These are phyloP conservation scores for Malurus elegans DNA, from an alignment of 2,113 vertebrate species.

Conservation along the genomic window DNA sequence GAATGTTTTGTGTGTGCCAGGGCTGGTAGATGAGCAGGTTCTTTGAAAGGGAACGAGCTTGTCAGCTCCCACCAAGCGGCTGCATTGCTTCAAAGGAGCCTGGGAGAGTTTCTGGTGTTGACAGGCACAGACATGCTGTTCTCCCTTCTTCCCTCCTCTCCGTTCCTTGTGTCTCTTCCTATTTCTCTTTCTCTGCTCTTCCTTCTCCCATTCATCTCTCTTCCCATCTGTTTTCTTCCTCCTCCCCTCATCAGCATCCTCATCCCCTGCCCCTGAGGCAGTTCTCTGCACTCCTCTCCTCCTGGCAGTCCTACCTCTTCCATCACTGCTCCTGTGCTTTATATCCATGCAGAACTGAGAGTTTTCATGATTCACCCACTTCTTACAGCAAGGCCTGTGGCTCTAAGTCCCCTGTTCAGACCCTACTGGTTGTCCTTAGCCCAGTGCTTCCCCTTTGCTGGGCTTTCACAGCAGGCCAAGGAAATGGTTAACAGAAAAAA, in stretches of 20 bases:
- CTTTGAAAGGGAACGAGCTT: slow-evolving; percentile 71
- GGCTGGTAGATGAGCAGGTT: slow-evolving; percentile 30
- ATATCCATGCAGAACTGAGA: not conserved
- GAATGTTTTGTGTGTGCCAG: slow-evolving; percentile 34
- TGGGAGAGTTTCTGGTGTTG: slow-evolving; percentile 10
- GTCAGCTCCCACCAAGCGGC: slow-evolving; percentile 44
- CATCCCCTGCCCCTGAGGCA: not conserved
- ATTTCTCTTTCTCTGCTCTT: slow-evolving; percentile 12
- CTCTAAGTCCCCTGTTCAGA: not conserved
- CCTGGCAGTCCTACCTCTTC: not conserved
- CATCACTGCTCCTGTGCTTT: not conserved
- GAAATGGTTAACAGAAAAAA: not conserved
- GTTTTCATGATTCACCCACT: not conserved
- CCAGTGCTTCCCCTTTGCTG: not conserved
- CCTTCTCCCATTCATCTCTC: not conserved
- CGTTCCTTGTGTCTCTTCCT: not conserved
- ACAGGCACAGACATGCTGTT: slow-evolving; percentile 37
- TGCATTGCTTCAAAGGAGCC: slow-evolving; percentile 68
- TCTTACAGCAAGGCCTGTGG: not conserved
- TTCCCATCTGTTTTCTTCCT: not conserved
- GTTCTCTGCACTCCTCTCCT: not conserved
- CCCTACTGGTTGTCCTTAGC: not conserved
- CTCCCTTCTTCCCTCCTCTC: not conserved
- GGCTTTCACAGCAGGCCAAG: not conserved
- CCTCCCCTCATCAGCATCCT: not conserved